Percentiles rank a stretch among this genome's conserved stretches.
Conservation (phyloP, 37 sponge, comb jelly and placozoan species). For the Petrosia ficiformis region DNA sequence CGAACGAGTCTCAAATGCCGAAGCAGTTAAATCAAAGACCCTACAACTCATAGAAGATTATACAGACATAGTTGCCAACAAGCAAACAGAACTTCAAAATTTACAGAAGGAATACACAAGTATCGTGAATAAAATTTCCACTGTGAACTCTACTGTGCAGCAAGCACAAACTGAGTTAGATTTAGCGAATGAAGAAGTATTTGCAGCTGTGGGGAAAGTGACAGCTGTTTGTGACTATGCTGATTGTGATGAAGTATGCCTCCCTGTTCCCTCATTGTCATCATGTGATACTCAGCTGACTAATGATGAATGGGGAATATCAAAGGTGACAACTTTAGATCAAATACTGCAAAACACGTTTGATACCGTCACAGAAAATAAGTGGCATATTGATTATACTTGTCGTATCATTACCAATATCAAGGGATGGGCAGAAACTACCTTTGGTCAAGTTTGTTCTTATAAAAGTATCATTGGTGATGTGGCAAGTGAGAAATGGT, state of each 20-base stretch:
- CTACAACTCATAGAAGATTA: neutral
- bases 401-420: neutral
- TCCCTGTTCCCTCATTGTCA: neutral
- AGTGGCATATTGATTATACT: neutral
- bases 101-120: neutral
- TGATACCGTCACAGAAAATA: neutral
- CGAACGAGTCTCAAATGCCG: neutral
- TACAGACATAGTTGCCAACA: neutral
- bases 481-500: neutral
- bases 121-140: neutral
- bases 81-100: neutral
- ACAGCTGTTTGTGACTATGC: neutral
- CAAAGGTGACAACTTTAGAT: neutral
- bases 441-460: neutral
- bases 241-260: neutral
- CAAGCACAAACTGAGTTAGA: neutral
- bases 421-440: neutral
- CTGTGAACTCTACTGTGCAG: neutral
- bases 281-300: neutral
- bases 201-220: neutral
- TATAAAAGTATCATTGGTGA: neutral
- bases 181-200: neutral
- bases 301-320: neutral
- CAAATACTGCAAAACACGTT: neutral
- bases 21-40: neutral